A percentile compares a stretch with the other conserved stretches of the same genome.
These are phyloP conservation scores for Oncorhynchus tshawytscha DNA, from an alignment of 2,113 vertebrate species.

Conservation along the genomic window DNA sequence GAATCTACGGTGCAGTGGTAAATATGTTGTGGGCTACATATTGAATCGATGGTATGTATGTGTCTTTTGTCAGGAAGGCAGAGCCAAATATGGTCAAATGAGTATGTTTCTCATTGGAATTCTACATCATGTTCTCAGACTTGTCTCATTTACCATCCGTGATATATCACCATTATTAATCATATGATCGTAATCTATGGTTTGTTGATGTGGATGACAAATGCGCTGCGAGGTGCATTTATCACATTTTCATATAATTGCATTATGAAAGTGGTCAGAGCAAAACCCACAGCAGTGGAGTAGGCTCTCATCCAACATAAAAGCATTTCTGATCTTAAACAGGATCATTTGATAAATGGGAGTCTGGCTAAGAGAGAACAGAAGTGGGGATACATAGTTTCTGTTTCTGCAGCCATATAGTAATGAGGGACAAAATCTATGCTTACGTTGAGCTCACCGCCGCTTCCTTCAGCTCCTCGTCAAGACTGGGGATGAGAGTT, in stretches of 20 bases:
- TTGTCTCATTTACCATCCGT: conserved; percentile 30
- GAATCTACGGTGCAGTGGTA: not conserved
- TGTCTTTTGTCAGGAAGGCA: not conserved
- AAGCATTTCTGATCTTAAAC: conserved; percentile 40
- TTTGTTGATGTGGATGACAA: conserved; percentile 58
- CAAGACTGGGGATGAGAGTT: conserved; percentile 78
- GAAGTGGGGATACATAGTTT: not conserved
- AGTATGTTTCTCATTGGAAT: conserved; percentile 9
- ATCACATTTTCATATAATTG: conserved; percentile 45
- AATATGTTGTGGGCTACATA: not conserved
- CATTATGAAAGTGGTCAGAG: conserved; percentile 33
- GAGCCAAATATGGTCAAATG: not conserved
- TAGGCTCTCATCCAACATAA: conserved; percentile 36
- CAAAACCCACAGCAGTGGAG: conserved; percentile 2
- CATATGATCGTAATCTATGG: conserved; percentile 30
- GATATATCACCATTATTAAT: conserved; percentile 35
- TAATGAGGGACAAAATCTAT: conserved; percentile 25
- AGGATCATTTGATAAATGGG: conserved; percentile 53
- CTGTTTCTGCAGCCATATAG: not conserved
- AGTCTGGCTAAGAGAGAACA: not conserved
- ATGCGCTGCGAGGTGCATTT: conserved; percentile 45
- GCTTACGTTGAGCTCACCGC: conserved; percentile 88
- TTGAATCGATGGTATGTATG: not conserved
- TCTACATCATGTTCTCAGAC: conserved; percentile 23
- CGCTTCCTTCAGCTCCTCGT: conserved; percentile 91